A percentile compares a stretch with the other conserved stretches of the same genome.
Evolutionary conservation across 1,140 invertebrate species (phyloP).

Genomic region (Rhyzopertha dominica): DNA sequence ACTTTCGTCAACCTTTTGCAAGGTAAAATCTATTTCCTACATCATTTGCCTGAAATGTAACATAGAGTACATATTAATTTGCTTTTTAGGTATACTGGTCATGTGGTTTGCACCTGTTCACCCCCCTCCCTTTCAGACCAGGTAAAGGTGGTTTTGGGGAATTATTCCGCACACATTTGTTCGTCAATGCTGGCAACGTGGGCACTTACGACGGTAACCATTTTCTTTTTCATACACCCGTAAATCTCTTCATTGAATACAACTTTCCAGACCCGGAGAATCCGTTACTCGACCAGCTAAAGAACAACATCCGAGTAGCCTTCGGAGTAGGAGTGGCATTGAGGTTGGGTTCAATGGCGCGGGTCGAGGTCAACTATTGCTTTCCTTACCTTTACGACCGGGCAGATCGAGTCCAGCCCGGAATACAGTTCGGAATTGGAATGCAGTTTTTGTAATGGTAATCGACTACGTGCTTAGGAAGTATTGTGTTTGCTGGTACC

Average conservation of each 20-base stretch:
- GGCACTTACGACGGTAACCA: slow-evolving; percentile 43
- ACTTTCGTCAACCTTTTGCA: not conserved
- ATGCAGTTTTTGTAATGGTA: slow-evolving; percentile 55
- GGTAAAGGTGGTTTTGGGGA: slow-evolving; percentile 70
- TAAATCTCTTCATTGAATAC: too few relatives aligned
- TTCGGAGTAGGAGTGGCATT: slow-evolving; percentile 73
- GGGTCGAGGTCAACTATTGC: slow-evolving; percentile 84
- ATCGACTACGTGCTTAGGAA: too few relatives aligned
- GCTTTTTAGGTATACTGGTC: slow-evolving; percentile 68
- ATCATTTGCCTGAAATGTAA: not conserved
- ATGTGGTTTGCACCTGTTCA: slow-evolving; percentile 72
- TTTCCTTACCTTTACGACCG: slow-evolving; percentile 56
- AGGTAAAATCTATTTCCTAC: not conserved
- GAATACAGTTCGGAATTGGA: slow-evolving; percentile 68
- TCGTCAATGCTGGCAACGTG: slow-evolving; percentile 78
- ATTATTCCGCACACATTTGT: slow-evolving; percentile 75
- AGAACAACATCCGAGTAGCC: slow-evolving; percentile 54
- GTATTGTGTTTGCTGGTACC: too few relatives aligned
- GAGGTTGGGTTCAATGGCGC: slow-evolving; percentile 67
- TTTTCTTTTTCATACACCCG: not conserved
- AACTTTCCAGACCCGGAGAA: too few relatives aligned
- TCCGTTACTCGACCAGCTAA: too few relatives aligned
- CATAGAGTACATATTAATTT: too few relatives aligned
- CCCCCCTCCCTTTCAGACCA: slow-evolving; percentile 78
- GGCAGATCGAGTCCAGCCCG: slow-evolving; percentile 53